Percentiles rank a stretch among this genome's conserved stretches.
Conservation (phyloP, 2,888 invertebrate genomes). For the Drosophila colorata region DNA sequence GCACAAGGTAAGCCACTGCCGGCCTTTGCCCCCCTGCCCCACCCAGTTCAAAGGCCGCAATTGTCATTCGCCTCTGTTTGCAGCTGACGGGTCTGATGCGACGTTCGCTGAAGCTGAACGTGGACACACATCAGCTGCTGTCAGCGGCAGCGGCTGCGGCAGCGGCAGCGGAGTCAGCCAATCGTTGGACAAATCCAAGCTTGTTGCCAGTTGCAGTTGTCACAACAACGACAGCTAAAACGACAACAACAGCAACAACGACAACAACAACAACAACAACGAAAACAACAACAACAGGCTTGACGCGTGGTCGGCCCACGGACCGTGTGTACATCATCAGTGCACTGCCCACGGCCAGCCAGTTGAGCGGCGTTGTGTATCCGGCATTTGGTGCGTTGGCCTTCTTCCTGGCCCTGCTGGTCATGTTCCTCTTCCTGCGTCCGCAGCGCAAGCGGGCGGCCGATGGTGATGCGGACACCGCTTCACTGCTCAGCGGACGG, state of each 20-base stretch:
- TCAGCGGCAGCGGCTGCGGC: slow-evolving; percentile 27
- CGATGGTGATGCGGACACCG: slow-evolving; percentile 63
- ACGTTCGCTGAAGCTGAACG: slow-evolving; percentile 83
- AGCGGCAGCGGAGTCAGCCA: slow-evolving; percentile 1
- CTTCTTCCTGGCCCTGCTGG: slow-evolving; percentile 67
- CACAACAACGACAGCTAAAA: slow-evolving; percentile 7
- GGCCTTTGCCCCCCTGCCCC: not conserved
- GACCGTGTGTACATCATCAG: slow-evolving; percentile 73
- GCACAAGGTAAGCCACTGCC: slow-evolving; percentile 82
- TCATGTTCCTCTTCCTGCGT: slow-evolving; percentile 73
- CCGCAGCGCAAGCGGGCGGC: slow-evolving; percentile 65
- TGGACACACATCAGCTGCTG: slow-evolving; percentile 81
- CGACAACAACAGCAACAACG: not conserved
- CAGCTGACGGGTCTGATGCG: slow-evolving; percentile 84
- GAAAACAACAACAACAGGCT: slow-evolving; percentile 1
- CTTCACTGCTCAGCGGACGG: slow-evolving; percentile 62
- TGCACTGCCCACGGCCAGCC: slow-evolving; percentile 67
- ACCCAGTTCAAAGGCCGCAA: not conserved
- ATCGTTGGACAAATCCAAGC: not conserved
- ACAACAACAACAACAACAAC: slow-evolving; percentile 3
- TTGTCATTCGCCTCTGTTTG: slow-evolving; percentile 26
- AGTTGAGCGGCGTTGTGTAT: slow-evolving; percentile 70
- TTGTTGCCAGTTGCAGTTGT: not conserved
- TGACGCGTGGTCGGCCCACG: slow-evolving; percentile 39
- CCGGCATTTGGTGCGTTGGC: slow-evolving; percentile 71